phyloP scores from a whole-genome alignment of 2,888 invertebrate genomes.

The Tillus elongatus region DNA sequence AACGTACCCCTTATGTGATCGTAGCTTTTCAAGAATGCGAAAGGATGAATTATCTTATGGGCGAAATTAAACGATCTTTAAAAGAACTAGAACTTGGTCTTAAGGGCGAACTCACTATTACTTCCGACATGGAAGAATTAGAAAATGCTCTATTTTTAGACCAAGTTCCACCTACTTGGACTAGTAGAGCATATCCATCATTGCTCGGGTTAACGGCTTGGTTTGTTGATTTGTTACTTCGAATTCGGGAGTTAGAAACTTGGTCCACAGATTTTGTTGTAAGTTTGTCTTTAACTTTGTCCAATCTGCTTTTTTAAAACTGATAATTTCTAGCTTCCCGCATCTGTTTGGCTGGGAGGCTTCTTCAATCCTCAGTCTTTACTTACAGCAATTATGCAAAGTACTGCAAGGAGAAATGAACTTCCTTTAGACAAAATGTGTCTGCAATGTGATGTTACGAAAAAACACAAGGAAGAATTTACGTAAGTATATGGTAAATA shows the following conservation, averaged over 20 bases:
- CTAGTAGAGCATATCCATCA: constrained; percentile 83
- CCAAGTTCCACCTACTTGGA: constrained; percentile 86
- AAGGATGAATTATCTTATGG: constrained; percentile 86
- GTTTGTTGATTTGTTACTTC: constrained; percentile 83
- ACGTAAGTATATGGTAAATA: no score
- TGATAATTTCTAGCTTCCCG: constrained; percentile 58
- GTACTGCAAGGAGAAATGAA: constrained; percentile 85
- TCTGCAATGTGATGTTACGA: constrained; percentile 92
- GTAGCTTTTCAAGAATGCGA: constrained; percentile 95
- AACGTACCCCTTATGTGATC: constrained; percentile 91
- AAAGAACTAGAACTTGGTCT: constrained; percentile 88
- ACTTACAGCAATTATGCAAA: constrained; percentile 96
- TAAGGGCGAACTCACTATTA: constrained; percentile 93
- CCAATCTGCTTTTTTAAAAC: no score
- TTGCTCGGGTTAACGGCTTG: constrained; percentile 78
- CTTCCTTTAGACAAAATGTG: constrained; percentile 95
- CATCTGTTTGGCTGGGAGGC: constrained; percentile 94
- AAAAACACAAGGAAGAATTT: constrained; percentile 92
- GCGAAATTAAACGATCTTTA: constrained; percentile 82
- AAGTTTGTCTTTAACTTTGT: constrained; percentile 30
- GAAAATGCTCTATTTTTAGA: constrained; percentile 88
- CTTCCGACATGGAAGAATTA: constrained; percentile 91
- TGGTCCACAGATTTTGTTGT: constrained; percentile 94
- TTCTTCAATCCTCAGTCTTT: constrained; percentile 97
- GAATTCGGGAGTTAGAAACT: constrained; percentile 81